Evolutionary conservation across 37 sponge, comb jelly and placozoan species (phyloP), one percentile per base, ranked within the genome.

Genomic region (Theonella swinhoei): DNA sequence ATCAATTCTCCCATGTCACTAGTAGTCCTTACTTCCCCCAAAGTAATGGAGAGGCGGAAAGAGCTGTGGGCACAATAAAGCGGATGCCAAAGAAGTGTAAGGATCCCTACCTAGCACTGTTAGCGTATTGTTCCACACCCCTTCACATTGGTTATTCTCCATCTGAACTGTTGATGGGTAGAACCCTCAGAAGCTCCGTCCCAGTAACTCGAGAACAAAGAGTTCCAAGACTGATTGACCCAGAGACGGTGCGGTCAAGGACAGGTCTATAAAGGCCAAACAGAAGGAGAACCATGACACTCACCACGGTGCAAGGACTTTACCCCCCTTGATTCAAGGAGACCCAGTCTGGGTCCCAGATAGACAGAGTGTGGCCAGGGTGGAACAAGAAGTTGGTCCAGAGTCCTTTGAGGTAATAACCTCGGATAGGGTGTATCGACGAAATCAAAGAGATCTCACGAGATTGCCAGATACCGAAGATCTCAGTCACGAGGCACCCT

Each of bases 61-160:
- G 82, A 67, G 76, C 76, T 38, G 87, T 86, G 42, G 54, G 37
- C 47, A 64, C 88, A 23, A 83, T 82, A 63, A 88, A 88, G 59
- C 14, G 32, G 33, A 38, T 88, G 38, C 76, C 82, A 0, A 36
- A 67, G 22, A 88, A 88, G 40, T 20, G 20, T 1, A 31, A 25
- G 25, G 88, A 81, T 62, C 82, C 82, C 8, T 74, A 76, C 38
- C 47, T 42, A 4, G 81, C 58, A 62, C 26, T 87, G 7, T 38
- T 87, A 26, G 66, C 81, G 2, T 87, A 88, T 42, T n/a, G 88
- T 28, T 19, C 76, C 2, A 88, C 82, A 26, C 82, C 88, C 1
- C 54, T 88, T 36, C 31, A 72, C 65, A 86, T n/a, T 70, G 87
- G 87, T 19, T 86, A 72, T 39, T 79, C 70, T 67, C 85, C 78